A percentile compares a stretch with the other conserved stretches of the same genome.
phyloP scores from a whole-genome alignment of 2,797 vertebrate species.

The Myotis pilosus region DNA sequence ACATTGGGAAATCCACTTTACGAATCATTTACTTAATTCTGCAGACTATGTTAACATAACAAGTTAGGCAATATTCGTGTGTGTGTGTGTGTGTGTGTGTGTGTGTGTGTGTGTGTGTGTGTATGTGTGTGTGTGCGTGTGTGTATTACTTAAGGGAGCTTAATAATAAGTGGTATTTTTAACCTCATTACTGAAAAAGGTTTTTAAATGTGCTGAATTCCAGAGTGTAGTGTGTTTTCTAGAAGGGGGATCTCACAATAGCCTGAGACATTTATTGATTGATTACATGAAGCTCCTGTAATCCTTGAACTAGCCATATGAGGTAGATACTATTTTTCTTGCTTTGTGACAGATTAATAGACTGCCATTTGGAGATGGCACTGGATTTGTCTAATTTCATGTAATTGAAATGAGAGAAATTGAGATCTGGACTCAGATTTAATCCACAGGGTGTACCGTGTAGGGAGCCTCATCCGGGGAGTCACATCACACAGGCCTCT shows the following conservation, averaged over 20 bases:
- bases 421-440: background rate
- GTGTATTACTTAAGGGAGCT: background rate
- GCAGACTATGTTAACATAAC: background rate
- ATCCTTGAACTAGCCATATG: background rate
- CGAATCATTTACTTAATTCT: slow-evolving; percentile 42
- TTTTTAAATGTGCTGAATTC: background rate
- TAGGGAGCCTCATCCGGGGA: background rate
- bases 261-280: background rate
- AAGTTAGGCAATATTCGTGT: background rate
- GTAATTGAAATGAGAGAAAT: background rate
- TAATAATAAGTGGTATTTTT: slow-evolving; percentile 30
- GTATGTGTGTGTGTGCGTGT: background rate
- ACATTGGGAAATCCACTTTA: background rate
- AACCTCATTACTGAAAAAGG: background rate
- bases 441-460: background rate
- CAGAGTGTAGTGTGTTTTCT: background rate
- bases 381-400: background rate
- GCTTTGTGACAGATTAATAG: background rate
- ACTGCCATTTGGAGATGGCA: background rate
- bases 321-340: slow-evolving; percentile 4
- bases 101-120: too few species aligned
- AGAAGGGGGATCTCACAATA: background rate
- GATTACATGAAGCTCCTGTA: background rate
- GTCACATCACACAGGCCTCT: background rate
- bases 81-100: background rate